Base-by-base conservation (phyloP, 2,888 invertebrate genomes). In the Cepaea hortensis region DNA sequence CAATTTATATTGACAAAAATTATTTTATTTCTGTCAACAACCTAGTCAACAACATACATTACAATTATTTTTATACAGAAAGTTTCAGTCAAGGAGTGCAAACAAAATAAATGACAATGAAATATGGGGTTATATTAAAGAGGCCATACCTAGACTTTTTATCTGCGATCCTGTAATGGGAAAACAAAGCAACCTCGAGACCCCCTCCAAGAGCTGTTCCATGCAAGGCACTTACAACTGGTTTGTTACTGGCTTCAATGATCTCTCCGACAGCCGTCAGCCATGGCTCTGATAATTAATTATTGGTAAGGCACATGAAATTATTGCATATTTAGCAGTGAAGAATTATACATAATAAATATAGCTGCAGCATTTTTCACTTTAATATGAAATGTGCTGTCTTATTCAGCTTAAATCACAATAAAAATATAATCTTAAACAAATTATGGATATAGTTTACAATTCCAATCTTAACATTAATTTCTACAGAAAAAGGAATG, bases 161-260 rank as follows among this genome's bases (percentile, higher is more conserved):
- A 0, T 98, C 97, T 82, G 98, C 99, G 91, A 99, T 97, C 89
- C 99, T 96, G 94, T 99, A 99, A 91, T 98, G 98, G 93, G 98
- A 98, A 9, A 98, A 98, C 68, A 99, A 95, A 0, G 98, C 98
- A 6, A 98, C 96, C 95, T 99, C 99, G 50, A 99, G 95, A 0
- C 99, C 99, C 61, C 99, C 98, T 46, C 99, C 99, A 55, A 99
- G 96, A 94, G 98, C 98, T 62, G 96, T 96, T 20, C 99, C 99
- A 95, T 97, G 97, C 90, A 99, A 98, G 46, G 99, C 99, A 48
- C 99, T 98, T 35, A 99, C 96, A 91, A 97, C 96, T 0, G 99
- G 99, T 94, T 99, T 99, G 48, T 95, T 95, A 90, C 97, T 97
- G 62, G 95, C 95, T 94, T 98, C 99, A 89, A 99, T 96, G 88